Evolutionary conservation across 2,888 invertebrate genomes (phyloP), one percentile per base, ranked within the genome.

Genomic region (Hyalella azteca): DNA sequence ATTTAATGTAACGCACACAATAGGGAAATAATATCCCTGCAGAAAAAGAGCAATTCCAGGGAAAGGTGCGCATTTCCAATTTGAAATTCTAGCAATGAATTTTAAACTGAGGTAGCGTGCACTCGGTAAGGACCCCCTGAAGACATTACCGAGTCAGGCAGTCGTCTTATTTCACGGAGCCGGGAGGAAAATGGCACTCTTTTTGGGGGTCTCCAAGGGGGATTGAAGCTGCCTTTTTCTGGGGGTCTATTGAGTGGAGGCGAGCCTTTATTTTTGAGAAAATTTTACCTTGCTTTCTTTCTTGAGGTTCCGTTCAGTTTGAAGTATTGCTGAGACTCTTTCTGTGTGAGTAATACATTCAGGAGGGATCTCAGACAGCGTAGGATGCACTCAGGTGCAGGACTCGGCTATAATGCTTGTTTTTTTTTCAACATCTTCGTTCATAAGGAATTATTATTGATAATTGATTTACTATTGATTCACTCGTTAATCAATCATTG

Each of bases 31-130:
- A 66, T 66, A 32, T 32, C 36, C 32, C 66, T 15, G 66, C 29
- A 66, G 5, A 66, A 66, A 75, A 75, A 75, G 36, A 75, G 45
- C 75, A 75, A 75, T 75, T 75, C 75, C 41, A 75, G 45, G 75
- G 75, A 75, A 75, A 75, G 75, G 75, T 75, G 75, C 45, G 75
- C 75, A 45, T 75, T 75, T 75, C 75, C 75, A 75, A 75, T 75
- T 75, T 75, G 75, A 75, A 75, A 75, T 75, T 75, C 75, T 45
- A 75, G 75, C 75, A 75, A 75, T 75, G 75, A 75, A 75, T 75
- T 75, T 45, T 75, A 75, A 75, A 75, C 75, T 75, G 75, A 39
- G 75, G 41, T 75, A 75, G 75, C 75, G 75, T 75, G 75, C 75
- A 75, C 32, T 75, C 36, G 41, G 75, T 75, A 75, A 75, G 45